Base-by-base conservation (phyloP, 2,797 vertebrate species). In the Poeciliopsis turneri region DNA sequence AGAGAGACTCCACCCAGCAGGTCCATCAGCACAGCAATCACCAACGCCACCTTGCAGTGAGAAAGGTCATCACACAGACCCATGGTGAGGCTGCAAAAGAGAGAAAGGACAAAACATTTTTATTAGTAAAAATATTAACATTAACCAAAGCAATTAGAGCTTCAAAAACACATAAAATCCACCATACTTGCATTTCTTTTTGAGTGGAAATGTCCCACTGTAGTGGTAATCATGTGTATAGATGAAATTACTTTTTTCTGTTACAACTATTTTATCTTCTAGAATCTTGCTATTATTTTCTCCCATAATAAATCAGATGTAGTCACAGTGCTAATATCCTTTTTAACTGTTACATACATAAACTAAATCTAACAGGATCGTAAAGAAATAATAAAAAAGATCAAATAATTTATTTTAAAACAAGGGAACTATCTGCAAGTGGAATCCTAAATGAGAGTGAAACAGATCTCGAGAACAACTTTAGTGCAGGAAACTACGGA, bases 31-130 rank as follows among this genome's bases (percentile, higher is more conserved):
- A 98, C 92, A 0, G 97, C 97, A 2, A 97, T 95, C 28, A 85
- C 94, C 85, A 97, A 91, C 5, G 97, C 97, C 81, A 96, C 77
- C 71, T 96, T 96, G 84, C 97, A 98, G 89, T 96, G 97, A 18
- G 95, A 95, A 81, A 96, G 84, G 2, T 94, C 91, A 0, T 75
- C 74, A 71, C 91, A 94, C 25, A 82, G 43, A 0, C 25, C 79
- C 95, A 95, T 96, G 0, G 3, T 78, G 12, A 1, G 53, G 0
- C 91, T 89, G 82, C 1, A 8, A 77, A 57, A 59, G 41, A 53
- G 49, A 43, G 1, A 7, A 33, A 12, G 69, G 23, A 16, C 10
- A 0, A 2, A 72, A 30, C 10, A 36, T 10, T 2, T 30, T 46
- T 2, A 51, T 8, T 49, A 36, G 11, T 30, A 20, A 51, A 51